Evolutionary conservation across 2,113 vertebrate species (phyloP).

Genomic region (Pterocles gutturalis): DNA sequence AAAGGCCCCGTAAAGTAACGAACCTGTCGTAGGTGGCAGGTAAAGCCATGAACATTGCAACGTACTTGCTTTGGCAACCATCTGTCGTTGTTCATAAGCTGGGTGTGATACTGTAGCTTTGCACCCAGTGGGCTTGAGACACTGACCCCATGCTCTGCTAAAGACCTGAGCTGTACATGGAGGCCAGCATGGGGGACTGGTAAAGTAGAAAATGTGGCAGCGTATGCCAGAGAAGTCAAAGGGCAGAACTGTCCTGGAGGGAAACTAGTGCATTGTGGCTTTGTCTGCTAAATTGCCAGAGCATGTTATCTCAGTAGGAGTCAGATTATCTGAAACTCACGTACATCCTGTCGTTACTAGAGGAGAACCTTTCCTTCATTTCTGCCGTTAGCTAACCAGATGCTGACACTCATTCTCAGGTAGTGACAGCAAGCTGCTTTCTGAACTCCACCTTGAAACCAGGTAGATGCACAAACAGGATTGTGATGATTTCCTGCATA

Average conservation of each 20-base stretch:
- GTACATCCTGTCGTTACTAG: rapidly evolving
- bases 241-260: background rate
- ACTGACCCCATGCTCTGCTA: background rate
- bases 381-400: background rate
- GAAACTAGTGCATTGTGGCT: background rate
- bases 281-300: background rate
- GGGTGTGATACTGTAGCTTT: background rate
- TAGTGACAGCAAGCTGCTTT: background rate
- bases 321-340: background rate
- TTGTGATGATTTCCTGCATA: background rate
- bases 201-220: background rate
- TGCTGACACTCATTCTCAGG: background rate
- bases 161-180: background rate
- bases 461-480: background rate
- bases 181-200: background rate
- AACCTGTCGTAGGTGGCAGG: background rate
- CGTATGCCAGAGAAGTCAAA: background rate
- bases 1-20: background rate
- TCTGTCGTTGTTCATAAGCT: rapidly evolving
- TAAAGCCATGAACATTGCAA: background rate
- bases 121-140: background rate
- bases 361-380: background rate
- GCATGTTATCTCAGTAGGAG: background rate
- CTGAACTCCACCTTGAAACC: background rate
- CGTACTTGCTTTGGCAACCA: rapidly evolving